Evolutionary conservation across 2,888 invertebrate species (phyloP).

Genomic region (Urechis unicinctus): DNA sequence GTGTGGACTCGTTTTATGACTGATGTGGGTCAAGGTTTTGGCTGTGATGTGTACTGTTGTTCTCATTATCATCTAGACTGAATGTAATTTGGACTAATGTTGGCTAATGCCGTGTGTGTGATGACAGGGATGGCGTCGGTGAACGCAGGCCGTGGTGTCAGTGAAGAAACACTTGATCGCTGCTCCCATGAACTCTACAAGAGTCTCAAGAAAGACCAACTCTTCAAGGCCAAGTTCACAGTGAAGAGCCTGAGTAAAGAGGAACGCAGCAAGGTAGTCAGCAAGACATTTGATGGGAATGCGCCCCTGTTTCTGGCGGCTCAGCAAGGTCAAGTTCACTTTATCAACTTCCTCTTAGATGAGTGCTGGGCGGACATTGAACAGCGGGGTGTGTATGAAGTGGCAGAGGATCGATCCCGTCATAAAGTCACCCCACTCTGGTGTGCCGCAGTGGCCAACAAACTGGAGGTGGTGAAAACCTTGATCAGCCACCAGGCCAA

Average conservation of each 20-base stretch:
- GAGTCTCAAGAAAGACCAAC: conserved; percentile 13
- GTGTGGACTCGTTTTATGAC: no score
- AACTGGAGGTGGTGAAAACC: conserved; percentile 68
- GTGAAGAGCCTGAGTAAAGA: conserved; percentile 8
- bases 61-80: no score
- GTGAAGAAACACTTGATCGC: background rate
- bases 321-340: conserved; percentile 25
- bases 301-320: conserved; percentile 33
- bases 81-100: no score
- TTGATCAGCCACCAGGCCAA: conserved; percentile 74
- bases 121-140: no score
- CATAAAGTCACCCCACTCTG: conserved; percentile 81
- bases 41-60: no score
- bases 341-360: conserved; percentile 77
- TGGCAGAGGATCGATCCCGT: conserved; percentile 71
- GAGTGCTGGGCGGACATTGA: conserved; percentile 79
- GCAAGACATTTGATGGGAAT: conserved; percentile 27
- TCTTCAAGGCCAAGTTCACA: conserved; percentile 15
- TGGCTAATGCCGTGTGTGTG: no score
- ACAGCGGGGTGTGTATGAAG: conserved; percentile 65
- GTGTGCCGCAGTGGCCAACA: conserved; percentile 85
- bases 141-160: no score
- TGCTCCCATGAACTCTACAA: conserved; percentile 6
- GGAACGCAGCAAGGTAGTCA: conserved; percentile 1
- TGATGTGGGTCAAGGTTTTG: no score